phyloP scores from a whole-genome alignment of 2,888 invertebrate species.

The Drosophila longiperda region DNA sequence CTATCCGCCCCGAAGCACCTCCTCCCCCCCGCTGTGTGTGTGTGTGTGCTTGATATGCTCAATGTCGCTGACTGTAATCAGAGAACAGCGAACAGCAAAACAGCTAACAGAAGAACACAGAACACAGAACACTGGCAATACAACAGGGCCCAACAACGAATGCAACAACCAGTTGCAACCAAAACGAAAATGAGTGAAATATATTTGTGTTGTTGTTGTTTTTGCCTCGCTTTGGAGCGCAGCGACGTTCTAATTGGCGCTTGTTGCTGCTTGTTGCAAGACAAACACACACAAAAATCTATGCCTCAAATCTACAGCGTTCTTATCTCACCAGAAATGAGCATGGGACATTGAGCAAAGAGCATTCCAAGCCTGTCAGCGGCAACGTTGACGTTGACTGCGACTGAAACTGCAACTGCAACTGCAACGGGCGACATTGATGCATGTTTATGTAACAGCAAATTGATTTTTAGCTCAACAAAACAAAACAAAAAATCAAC shows the following conservation, averaged over 20 bases:
- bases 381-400: slow-evolving; percentile 52
- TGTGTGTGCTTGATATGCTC: slow-evolving; percentile 46
- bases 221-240: slow-evolving; percentile 16
- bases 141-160: slow-evolving; percentile 14
- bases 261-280: slow-evolving; percentile 63
- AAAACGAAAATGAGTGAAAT: slow-evolving; percentile 59
- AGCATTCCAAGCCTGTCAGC: slow-evolving; percentile 68
- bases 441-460: slow-evolving; percentile 75
- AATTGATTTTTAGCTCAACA: slow-evolving; percentile 66
- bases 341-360: slow-evolving; percentile 57
- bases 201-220: slow-evolving; percentile 35
- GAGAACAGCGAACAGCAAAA: slow-evolving; percentile 52
- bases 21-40: neutral
- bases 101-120: slow-evolving; percentile 19
- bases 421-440: slow-evolving; percentile 57
- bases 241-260: slow-evolving; percentile 74
- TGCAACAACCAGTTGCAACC: slow-evolving; percentile 32
- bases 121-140: slow-evolving; percentile 15
- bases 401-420: slow-evolving; percentile 9
- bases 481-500: neutral
- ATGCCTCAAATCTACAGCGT: slow-evolving; percentile 68
- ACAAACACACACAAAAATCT: slow-evolving; percentile 46
- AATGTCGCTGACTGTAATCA: slow-evolving; percentile 70
- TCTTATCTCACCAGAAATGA: slow-evolving; percentile 74
- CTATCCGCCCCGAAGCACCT: neutral